Conservation (phyloP, 2,113 vertebrate genomes). For the Gracilinanus agilis region DNA sequence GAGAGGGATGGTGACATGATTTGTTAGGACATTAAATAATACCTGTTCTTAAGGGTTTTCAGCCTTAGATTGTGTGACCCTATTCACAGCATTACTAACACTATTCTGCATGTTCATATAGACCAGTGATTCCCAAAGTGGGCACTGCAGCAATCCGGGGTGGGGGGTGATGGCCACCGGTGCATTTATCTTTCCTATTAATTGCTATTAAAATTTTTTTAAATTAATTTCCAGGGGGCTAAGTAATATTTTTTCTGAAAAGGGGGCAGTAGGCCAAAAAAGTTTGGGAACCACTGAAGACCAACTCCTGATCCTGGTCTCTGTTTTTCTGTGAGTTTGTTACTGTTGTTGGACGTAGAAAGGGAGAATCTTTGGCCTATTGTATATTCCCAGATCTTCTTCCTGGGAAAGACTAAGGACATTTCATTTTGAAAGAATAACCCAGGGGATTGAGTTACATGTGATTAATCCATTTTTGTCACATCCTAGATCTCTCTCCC, state of each 20-base stretch:
- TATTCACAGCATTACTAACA: neutral
- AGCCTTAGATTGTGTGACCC: neutral
- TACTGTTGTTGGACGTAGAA: neutral
- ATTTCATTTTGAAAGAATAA: neutral
- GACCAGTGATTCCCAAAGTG: too few relatives aligned
- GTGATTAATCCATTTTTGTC: neutral
- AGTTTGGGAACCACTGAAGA: too few relatives aligned
- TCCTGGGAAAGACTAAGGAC: neutral
- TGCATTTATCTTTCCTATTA: too few relatives aligned
- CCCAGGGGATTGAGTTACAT: neutral
- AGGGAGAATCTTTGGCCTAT: neutral
- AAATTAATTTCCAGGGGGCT: too few relatives aligned
- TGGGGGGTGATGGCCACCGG: too few relatives aligned
- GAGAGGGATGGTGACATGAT: neutral
- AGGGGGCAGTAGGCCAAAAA: too few relatives aligned
- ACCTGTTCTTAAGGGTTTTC: neutral
- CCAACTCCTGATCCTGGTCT: neutral
- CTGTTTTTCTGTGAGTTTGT: neutral
- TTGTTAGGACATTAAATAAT: neutral
- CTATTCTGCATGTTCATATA: neutral
- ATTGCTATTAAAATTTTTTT: too few relatives aligned
- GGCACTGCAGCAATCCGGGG: too few relatives aligned
- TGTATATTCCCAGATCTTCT: neutral
- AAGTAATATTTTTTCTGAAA: too few relatives aligned
- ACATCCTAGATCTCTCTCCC: neutral